These are phyloP conservation scores for Heterochromis multidens DNA, from an alignment of 2,113 vertebrate genomes.

Conservation along the genomic window DNA sequence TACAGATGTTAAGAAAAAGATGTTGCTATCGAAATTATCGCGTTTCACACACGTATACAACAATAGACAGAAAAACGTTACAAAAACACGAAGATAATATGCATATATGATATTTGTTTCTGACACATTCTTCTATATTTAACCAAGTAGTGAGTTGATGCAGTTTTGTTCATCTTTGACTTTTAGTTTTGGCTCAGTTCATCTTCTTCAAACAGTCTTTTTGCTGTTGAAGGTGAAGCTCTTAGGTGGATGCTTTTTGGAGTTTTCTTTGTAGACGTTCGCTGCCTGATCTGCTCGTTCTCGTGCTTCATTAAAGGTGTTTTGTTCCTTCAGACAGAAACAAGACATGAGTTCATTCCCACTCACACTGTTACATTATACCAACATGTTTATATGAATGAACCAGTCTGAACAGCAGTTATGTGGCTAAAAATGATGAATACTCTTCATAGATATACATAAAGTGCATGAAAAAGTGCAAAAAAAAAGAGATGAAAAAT, in stretches of 20 bases:
- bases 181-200: fast-evolving
- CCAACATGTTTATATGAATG: neutral
- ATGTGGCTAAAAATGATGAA: neutral
- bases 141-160: neutral
- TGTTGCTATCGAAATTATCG: no score
- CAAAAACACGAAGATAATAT: no score
- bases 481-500: neutral
- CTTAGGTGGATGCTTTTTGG: fast-evolving
- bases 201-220: neutral
- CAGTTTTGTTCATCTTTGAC: neutral
- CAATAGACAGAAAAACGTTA: no score
- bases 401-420: no score
- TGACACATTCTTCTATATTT: neutral
- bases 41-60: no score
- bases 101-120: no score
- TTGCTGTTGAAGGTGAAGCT: neutral
- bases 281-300: neutral
- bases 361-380: neutral
- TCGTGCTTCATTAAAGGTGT: neutral
- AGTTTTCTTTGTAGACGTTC: neutral
- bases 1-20: no score
- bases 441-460: neutral
- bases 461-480: neutral
- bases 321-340: neutral
- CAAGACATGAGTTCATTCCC: neutral